Evolutionary conservation across 1,140 invertebrate species (phyloP), one percentile per base, ranked within the genome.

Genomic region (Drosophila mojavensis): DNA sequence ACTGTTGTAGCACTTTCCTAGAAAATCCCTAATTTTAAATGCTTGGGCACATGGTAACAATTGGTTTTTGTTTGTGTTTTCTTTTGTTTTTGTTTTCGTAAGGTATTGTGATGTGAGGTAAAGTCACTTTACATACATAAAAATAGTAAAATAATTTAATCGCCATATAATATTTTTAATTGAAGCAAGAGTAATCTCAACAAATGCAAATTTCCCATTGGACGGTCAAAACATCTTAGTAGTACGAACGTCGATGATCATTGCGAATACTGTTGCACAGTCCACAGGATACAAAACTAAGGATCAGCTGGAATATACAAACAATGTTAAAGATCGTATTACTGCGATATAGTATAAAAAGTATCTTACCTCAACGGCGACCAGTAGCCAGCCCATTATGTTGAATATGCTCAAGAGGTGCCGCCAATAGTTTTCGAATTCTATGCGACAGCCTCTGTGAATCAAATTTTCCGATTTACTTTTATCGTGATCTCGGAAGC

Each of bases 261-360:
- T 91, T 91, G 30, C 90, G 90, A 71, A 91, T 91, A 56, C 83
- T 90, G 51, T 86, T 91, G 75, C 90, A 90, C n/a, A 91, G 64
- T 11, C 81, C 66, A 24, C 90, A 90, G 6, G 90, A 77, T 2
- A 90, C 43, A 17, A 91, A 47, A 26, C 75, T 81, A 0, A 84
- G 65, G 7, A 91, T 41, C 3, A 91, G 43, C 90, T 91, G 65
- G 0, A 1, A 28, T 1, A 3, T 26, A 56, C 17, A n/a, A 1
- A 61, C 15, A 0, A 1, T 24, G 7, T 17, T 20, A 17, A 17
- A 50, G 10, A 50, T 10, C 5, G 13, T 15, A 15, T 47, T 47
- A 15, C 0, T 5, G n/a, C 3, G n/a, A 45, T 47, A 47, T 47
- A 47, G 5, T 33, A 15, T 39, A 11, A 2, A 7, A 9, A 1